A percentile compares a stretch with the other conserved stretches of the same genome.
These are phyloP conservation scores for Cepaea hortensis DNA, from an alignment of 2,888 invertebrate species.

Conservation along the genomic window DNA sequence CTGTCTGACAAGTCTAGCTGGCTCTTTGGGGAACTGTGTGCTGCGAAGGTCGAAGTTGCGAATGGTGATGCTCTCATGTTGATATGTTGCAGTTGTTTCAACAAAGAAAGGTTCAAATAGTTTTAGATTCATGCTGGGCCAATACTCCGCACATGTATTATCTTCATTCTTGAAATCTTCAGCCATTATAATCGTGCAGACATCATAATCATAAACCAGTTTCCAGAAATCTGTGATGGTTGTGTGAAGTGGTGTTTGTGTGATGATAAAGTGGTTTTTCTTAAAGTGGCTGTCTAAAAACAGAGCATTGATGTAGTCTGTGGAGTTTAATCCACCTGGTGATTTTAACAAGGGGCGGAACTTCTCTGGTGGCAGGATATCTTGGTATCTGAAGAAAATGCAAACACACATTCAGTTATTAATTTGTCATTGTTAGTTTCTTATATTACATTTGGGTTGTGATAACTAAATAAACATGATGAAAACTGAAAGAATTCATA, in stretches of 20 bases:
- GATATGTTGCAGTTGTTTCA: constrained; percentile 61
- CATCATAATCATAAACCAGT: constrained; percentile 71
- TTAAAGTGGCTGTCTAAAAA: constrained; percentile 70
- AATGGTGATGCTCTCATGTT: constrained; percentile 67
- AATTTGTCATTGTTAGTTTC: neutral
- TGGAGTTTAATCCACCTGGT: constrained; percentile 60
- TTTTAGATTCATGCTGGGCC: constrained; percentile 67
- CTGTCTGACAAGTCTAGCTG: constrained; percentile 63
- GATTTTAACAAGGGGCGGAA: constrained; percentile 63
- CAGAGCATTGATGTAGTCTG: constrained; percentile 74
- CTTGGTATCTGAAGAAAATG: constrained; percentile 47
- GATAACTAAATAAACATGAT: no score
- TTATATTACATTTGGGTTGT: no score
- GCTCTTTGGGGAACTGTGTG: constrained; percentile 59
- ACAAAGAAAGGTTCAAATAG: constrained; percentile 70
- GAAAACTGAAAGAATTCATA: no score
- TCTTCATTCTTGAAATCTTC: constrained; percentile 70
- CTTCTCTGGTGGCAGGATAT: constrained; percentile 68
- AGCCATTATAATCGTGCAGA: constrained; percentile 72
- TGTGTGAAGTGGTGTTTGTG: constrained; percentile 73
- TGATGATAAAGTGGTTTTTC: constrained; percentile 69
- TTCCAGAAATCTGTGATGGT: constrained; percentile 76
- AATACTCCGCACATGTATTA: constrained; percentile 72
- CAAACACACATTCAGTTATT: neutral
- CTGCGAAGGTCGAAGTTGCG: constrained; percentile 65